Evolutionary conservation across 2,888 invertebrate genomes (phyloP).

Genomic region (Drosophila merina): DNA sequence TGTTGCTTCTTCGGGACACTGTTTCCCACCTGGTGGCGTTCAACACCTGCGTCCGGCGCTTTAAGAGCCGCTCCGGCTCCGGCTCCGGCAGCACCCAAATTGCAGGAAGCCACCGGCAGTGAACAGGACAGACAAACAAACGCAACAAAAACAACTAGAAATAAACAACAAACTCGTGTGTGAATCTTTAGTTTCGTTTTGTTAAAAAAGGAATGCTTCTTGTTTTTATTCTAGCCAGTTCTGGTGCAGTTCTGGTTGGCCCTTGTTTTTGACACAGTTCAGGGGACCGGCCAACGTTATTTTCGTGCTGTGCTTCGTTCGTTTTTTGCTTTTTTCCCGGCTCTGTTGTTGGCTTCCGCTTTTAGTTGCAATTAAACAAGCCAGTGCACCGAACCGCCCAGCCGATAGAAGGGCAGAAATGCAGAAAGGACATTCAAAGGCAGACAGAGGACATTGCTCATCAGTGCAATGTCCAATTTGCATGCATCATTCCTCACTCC

Average conservation of each 20-base stretch:
- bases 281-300: conserved; percentile 64
- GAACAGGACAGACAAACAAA: conserved; percentile 47
- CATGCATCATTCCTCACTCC: conserved; percentile 27
- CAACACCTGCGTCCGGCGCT: conserved; percentile 49
- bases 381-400: conserved; percentile 56
- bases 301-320: conserved; percentile 37
- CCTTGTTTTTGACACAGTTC: conserved; percentile 70
- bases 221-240: conserved; percentile 4
- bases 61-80: conserved; percentile 59
- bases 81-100: conserved; percentile 66
- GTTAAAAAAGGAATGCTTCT: conserved; percentile 11
- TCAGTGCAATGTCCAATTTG: conserved; percentile 69
- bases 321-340: conserved; percentile 7
- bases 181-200: conserved; percentile 38
- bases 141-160: conserved; percentile 58
- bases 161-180: conserved; percentile 64
- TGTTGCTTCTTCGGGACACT: background rate
- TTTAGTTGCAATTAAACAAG: conserved; percentile 79
- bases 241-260: conserved; percentile 19
- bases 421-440: conserved; percentile 34
- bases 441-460: conserved; percentile 60
- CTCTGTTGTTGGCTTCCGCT: conserved; percentile 51
- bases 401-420: conserved; percentile 3
- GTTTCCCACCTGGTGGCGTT: conserved; percentile 10
- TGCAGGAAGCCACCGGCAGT: conserved; percentile 64